Evolutionary conservation across 2,888 invertebrate species (phyloP), one percentile per base, ranked within the genome.

Genomic region (Minunthozetes semirufus): DNA sequence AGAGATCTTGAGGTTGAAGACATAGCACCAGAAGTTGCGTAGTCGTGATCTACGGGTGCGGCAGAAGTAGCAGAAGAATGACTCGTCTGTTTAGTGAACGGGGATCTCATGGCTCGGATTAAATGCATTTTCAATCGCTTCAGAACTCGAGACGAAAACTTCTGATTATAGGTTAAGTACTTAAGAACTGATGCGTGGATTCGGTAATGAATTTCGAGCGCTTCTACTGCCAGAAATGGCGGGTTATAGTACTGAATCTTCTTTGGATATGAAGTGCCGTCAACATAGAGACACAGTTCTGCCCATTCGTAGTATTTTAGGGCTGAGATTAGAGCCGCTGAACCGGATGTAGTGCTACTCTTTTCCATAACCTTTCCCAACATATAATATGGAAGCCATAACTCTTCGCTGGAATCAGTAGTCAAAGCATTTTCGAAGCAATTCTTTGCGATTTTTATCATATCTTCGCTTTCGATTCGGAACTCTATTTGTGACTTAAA

Each of bases 361-460:
- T 96, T 97, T 82, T 96, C 95, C 0, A 90, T 88, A 73, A 95
- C 90, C 87, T 97, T 97, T 0, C 94, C 96, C n/a, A 96, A 85
- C 91, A 96, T 94, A 81, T 95, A 96, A 82, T 93, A 92, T 81
- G 92, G 89, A 48, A 95, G 85, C 96, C 96, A 97, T 75, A 90
- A 87, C 81, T 96, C 95, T 81, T 94, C 94, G 66, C 85, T 85
- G 77, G 86, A 86, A 25, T 78, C 78, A 78, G 82, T 80, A 72
- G 80, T 78, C 9, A 80, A 81, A 2, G 85, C 84, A 63, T 81
- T 80, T 61, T 81, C 86, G 81, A 94, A 95, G 83, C 93, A 93
- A 79, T 88, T 87, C 66, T 88, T 87, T 0, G 95, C 90, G 27
- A 89, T 88, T 78, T 88, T 87, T 77, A 95, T 83, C 88, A 93